Evolutionary conservation across 2,888 invertebrate species (phyloP), one percentile per base, ranked within the genome.

Genomic region (Tuta absoluta): DNA sequence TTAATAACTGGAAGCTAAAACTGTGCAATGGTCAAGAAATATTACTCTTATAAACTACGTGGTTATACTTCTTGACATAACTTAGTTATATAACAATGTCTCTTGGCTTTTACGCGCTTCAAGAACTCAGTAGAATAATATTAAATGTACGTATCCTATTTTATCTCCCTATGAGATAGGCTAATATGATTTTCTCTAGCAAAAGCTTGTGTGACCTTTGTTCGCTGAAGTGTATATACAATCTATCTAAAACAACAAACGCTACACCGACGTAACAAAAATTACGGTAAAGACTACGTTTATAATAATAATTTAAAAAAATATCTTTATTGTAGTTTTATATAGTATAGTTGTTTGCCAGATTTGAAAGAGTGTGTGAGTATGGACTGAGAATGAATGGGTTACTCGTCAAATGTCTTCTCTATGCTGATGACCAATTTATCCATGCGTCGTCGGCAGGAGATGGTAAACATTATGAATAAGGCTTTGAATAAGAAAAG

Each of bases 21-120:
- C n/a, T 17, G 45, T 45, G 45, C 45, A 45, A 45, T 45, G n/a
- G 45, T 45, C 45, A 45, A 45, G 45, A 45, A 45, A 45, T 45
- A 45, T 45, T 45, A 45, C 45, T 45, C 45, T 45, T 45, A 45
- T 45, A 45, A 45, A 45, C 45, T 45, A 45, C 45, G 45, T 45
- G 45, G 45, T 45, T 45, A 45, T 45, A 45, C 8, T 45, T 45
- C 45, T 45, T 45, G 4, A 45, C n/a, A 45, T 17, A 45, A 45
- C 45, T 45, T 45, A 45, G 45, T 45, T 45, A 11, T 45, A 45
- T 45, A 45, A 45, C 45, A n/a, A 45, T 45, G 45, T n/a, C n/a
- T 45, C 45, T n/a, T 17, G n/a, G 45, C 41, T 41, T 41, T 41
- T n/a, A 41, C 41, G n/a, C 17, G 45, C 45, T 17, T 45, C 17